phyloP scores from a whole-genome alignment of 2,113 vertebrate genomes.

The Taurulus bubalis region DNA sequence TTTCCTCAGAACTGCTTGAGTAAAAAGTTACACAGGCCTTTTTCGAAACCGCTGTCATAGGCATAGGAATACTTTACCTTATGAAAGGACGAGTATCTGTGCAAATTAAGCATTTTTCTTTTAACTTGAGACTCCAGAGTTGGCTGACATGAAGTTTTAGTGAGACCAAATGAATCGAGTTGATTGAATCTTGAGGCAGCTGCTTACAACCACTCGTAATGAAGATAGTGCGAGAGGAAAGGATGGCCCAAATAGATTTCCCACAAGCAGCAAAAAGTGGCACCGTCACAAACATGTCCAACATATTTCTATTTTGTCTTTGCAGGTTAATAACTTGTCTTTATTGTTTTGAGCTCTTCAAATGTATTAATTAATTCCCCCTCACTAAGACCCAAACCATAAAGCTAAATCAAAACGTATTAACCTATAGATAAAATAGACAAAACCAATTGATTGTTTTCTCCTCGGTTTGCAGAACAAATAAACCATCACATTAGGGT shows the following conservation, averaged over 20 bases:
- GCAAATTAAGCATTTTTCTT: conserved; percentile 7
- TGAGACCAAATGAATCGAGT: conserved; percentile 3
- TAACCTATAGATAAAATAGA: background rate
- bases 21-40: conserved; percentile 58
- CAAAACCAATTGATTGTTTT: background rate
- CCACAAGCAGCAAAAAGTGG: background rate
- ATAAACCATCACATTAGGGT: background rate
- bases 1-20: conserved; percentile 78
- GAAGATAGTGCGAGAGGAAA: background rate
- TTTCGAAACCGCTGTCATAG: conserved; percentile 10
- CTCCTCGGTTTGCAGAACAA: background rate
- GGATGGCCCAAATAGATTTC: background rate
- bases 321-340: background rate
- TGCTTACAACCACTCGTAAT: conserved; percentile 18
- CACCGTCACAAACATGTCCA: conserved; percentile 66
- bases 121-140: conserved; percentile 13
- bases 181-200: conserved; percentile 18
- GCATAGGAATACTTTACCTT: conserved; percentile 13
- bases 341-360: background rate
- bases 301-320: conserved; percentile 22
- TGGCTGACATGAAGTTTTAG: background rate
- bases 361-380: background rate
- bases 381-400: background rate
- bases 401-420: background rate
- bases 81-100: background rate